phyloP scores from a whole-genome alignment of 2,888 invertebrate species.

The Scaptomyza parva region DNA sequence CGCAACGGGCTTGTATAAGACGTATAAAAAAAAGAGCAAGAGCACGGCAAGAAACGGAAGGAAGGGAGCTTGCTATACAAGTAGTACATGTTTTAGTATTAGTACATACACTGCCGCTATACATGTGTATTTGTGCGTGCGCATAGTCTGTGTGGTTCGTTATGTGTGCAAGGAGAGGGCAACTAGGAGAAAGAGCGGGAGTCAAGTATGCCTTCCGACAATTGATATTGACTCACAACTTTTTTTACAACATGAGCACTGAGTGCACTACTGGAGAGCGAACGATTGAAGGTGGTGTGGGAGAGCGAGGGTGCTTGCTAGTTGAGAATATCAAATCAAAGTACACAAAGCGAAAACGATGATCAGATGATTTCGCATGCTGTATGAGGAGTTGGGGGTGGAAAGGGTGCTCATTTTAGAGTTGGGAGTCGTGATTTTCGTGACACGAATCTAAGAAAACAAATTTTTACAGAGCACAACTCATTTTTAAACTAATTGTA shows the following conservation, averaged over 20 bases:
- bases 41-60: slow-evolving; percentile 64
- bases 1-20: slow-evolving; percentile 76
- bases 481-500: neutral
- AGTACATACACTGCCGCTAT: slow-evolving; percentile 15
- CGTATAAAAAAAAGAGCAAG: slow-evolving; percentile 54
- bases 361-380: slow-evolving; percentile 48
- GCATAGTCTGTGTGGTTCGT: slow-evolving; percentile 25
- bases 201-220: slow-evolving; percentile 57
- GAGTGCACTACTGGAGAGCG: slow-evolving; percentile 29
- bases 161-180: slow-evolving; percentile 36
- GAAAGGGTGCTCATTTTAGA: slow-evolving; percentile 1
- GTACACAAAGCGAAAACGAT: slow-evolving; percentile 25
- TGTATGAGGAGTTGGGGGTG: neutral
- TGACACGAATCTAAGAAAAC: neutral
- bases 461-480: neutral
- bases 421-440: slow-evolving; percentile 2
- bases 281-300: neutral
- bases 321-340: slow-evolving; percentile 12
- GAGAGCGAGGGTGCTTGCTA: slow-evolving; percentile 19
- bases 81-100: slow-evolving; percentile 50
- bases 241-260: slow-evolving; percentile 41
- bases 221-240: slow-evolving; percentile 74
- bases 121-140: slow-evolving; percentile 19
- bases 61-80: slow-evolving; percentile 70
- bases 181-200: slow-evolving; percentile 27